phyloP scores from a whole-genome alignment of 2,888 invertebrate species.

The Acleris sparsana region DNA sequence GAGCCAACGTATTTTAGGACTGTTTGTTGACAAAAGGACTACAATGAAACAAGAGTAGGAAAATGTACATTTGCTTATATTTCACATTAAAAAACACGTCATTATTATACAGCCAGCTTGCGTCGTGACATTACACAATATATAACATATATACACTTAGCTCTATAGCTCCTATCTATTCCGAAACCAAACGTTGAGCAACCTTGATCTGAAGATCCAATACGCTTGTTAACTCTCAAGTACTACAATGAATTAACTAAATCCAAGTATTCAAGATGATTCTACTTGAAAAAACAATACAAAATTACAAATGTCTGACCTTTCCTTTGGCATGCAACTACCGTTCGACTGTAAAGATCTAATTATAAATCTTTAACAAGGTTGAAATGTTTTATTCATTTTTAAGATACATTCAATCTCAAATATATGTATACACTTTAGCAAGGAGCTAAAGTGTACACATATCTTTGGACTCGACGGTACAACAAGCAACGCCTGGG shows the following conservation, averaged over 20 bases:
- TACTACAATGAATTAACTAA: background rate
- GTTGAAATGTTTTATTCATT: background rate
- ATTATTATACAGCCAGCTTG: conserved; percentile 61
- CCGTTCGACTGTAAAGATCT: background rate
- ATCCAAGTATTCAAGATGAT: background rate
- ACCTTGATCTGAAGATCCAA: conserved; percentile 17
- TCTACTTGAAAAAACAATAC: background rate
- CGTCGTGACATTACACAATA: conserved; percentile 46
- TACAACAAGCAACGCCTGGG: conserved; percentile 1
- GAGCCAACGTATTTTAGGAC: background rate
- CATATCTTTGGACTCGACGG: too few relatives aligned
- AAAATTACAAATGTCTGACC: background rate
- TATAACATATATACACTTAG: conserved; percentile 59
- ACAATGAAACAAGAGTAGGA: conserved; percentile 68
- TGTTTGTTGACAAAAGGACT: conserved; percentile 11
- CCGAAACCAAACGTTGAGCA: conserved; percentile 42
- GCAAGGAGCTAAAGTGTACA: too few relatives aligned
- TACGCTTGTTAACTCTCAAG: conserved; percentile 8
- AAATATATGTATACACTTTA: too few relatives aligned
- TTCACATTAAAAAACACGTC: conserved; percentile 76
- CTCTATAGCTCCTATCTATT: conserved; percentile 40
- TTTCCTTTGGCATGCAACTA: too few relatives aligned
- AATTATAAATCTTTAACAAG: background rate
- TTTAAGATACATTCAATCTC: background rate
- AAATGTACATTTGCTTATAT: conserved; percentile 80